These are phyloP conservation scores for Neosalanx taihuensis DNA, from an alignment of 2,797 vertebrate genomes.

Conservation along the genomic window DNA sequence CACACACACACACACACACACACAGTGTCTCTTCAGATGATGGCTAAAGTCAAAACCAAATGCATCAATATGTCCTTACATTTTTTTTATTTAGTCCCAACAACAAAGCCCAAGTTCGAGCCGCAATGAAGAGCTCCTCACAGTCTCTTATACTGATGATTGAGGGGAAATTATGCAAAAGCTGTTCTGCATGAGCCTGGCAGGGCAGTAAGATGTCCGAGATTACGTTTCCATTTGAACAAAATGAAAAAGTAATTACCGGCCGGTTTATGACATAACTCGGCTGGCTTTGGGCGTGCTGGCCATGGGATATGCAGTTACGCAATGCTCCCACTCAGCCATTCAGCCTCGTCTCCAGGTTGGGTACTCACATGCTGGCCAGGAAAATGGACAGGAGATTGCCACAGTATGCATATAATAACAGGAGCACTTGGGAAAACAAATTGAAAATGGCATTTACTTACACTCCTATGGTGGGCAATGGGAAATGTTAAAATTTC, in stretches of 20 bases:
- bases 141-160: constrained; percentile 9
- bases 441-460: background rate
- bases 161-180: constrained; percentile 25
- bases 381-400: background rate
- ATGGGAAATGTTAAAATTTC: no score
- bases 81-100: no score
- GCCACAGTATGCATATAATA: background rate
- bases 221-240: constrained; percentile 51
- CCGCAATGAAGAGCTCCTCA: background rate
- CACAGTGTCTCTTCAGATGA: no score
- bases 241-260: constrained; percentile 60
- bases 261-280: constrained; percentile 65
- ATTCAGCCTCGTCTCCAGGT: constrained; percentile 34
- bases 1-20: no score
- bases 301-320: constrained; percentile 47
- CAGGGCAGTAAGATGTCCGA: constrained; percentile 33
- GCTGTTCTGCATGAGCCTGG: constrained; percentile 6
- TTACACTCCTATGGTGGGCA: no score
- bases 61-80: no score
- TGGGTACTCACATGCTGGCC: constrained; percentile 17
- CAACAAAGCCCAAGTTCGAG: no score
- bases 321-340: constrained; percentile 51
- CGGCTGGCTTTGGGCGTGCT: constrained; percentile 11
- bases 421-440: background rate
- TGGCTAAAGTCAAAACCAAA: no score